Evolutionary conservation across 2,113 vertebrate species (phyloP), one percentile per base, ranked within the genome.

Genomic region (Bubo bubo): DNA sequence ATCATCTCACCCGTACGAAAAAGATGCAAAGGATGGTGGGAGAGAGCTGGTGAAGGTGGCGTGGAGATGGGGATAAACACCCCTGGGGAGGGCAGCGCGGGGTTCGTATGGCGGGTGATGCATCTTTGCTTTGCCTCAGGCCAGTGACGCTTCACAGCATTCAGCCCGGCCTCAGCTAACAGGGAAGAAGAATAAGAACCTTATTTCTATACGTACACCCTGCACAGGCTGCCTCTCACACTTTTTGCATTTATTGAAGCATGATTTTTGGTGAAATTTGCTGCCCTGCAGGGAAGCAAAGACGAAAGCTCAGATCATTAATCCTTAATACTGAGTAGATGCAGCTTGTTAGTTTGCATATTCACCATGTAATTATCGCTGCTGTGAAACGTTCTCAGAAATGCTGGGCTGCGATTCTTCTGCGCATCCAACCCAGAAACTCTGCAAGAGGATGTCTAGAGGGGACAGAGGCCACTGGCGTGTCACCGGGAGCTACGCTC

Each of bases 251-350:
- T 76, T 75, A 93, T 11, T 59, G 71, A 64, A 58, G 37, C 55
- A 55, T 24, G 41, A 66, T 93, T 86, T 95, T 95, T 66, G 2
- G 2, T 72, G 62, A 83, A 68, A 90, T 92, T 35, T 73, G 17
- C 58, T 68, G 47, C 88, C 85, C 81, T 88, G 53, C 37, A 86
- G 96, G 90, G 67, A 79, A 90, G 87, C 34, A 76, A 60, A 85
- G 55, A 73, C 74, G 85, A 60, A 88, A 94, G 71, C 71, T 64
- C 74, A 94, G 92, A 76, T 73, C 79, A 90, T 93, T 96, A 96
- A 93, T 82, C 88, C 67, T 92, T 85, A 94, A 91, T 88, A 70
- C 30, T 58, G 67, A 95, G 63, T 88, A 88, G 96, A 93, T 82
- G 60, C 81, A 92, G 62, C 90, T 90, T 93, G 85, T 92, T 94